Base-by-base conservation (phyloP, 2,113 vertebrate genomes). In the Toxotes chatareus region DNA sequence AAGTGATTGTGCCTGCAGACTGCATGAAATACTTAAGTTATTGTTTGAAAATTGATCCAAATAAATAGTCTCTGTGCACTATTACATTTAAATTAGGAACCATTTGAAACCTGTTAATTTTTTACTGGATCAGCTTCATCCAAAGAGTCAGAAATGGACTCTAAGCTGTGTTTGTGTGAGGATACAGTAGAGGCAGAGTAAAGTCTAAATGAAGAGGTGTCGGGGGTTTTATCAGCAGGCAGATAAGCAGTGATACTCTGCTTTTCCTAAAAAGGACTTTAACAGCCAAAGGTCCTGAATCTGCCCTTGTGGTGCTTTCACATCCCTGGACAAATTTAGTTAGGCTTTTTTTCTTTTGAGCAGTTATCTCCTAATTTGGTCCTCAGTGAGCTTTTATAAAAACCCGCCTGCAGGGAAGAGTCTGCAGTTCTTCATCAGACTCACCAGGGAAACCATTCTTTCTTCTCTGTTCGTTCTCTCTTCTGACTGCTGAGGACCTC, bases 281-380 rank as follows among this genome's bases (percentile, higher is more conserved):
- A 59, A 87, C 90, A 89, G 67, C 80, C 36, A 84, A 89, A 93
- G 91, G 90, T 92, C 90, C 62, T 71, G 72, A 47, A 82, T 46
- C 78, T 89, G 92, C 86, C 90, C 91, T 75, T 17, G 0, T 13
- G 40, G 44, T 68, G 46, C 36, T 0, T 21, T 51, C 46, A 47
- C 44, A 13, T 55, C 59, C 56, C 3, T 0, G 44, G 81, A 89
- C 84, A 80, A 11, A 91, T 86, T 84, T 84, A 88, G 84, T 49
- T 21, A 57, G n/a, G 14, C 21, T 56, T 19, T 42, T 53, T 32
- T 12, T 74, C 34, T 42, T 56, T 49, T 36, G 53, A 42, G 40
- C 16, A n/a, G 61, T 46, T 56, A 5, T 84, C n/a, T 91, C 93
- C 93, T 92, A 86, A 87, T 93, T 91, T 93, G 93, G 93, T 73